Percentiles rank a stretch among this genome's conserved stretches.
Evolutionary conservation across 2,113 vertebrate genomes (phyloP).

Genomic region (Misgurnus mizolepis): DNA sequence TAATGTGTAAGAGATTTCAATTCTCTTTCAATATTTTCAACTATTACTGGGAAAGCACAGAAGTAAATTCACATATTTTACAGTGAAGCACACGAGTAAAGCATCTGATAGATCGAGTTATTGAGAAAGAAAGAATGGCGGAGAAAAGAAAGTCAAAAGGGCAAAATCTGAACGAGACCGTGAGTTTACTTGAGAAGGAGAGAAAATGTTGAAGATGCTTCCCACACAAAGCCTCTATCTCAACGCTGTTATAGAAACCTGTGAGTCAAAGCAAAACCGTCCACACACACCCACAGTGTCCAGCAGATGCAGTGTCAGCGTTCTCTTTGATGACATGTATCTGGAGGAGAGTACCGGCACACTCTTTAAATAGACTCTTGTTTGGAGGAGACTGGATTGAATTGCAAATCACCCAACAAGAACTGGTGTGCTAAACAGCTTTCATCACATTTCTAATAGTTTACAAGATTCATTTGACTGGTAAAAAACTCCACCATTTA

Average conservation of each 20-base stretch:
- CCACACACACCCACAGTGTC: constrained; percentile 57
- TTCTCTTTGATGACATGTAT: constrained; percentile 23
- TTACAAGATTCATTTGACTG: not conserved
- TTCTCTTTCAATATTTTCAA: too few species aligned
- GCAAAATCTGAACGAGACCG: constrained; percentile 18
- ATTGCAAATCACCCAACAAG: constrained; percentile 3
- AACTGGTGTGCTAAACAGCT: constrained; percentile 1
- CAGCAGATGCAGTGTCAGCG: constrained; percentile 44
- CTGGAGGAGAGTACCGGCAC: constrained; percentile 5
- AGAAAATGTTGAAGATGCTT: constrained; percentile 56
- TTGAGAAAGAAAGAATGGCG: not conserved
- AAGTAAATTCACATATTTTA: not conserved
- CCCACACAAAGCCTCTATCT: constrained; percentile 72
- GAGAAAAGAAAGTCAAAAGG: constrained; percentile 10
- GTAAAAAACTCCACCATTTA: too few species aligned
- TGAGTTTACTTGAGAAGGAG: not conserved
- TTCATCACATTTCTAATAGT: not conserved
- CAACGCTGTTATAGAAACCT: constrained; percentile 58
- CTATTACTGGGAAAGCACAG: not conserved
- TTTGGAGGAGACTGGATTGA: constrained; percentile 1
- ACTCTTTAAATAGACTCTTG: constrained; percentile 26
- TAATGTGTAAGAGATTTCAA: too few species aligned
- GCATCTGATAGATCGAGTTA: not conserved
- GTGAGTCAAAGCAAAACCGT: constrained; percentile 78
- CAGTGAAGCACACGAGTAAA: not conserved